Base-by-base conservation (phyloP, 2,113 vertebrate genomes). In the Elephantulus edwardii region DNA sequence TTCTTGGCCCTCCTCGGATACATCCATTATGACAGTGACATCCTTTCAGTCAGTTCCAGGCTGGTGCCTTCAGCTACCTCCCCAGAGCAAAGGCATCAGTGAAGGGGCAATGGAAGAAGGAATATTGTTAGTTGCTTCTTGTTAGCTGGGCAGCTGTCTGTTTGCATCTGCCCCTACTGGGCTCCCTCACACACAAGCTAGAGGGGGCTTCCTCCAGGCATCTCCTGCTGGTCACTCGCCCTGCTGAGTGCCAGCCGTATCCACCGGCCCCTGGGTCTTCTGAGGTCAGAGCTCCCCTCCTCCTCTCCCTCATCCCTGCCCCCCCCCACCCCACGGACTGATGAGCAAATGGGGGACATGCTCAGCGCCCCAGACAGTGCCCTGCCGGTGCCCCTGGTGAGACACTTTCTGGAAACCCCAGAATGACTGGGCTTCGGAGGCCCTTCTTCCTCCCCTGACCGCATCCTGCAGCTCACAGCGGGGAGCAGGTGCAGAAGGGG, bases 401-500 rank as follows among this genome's bases (percentile, higher is more conserved):
- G 46, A 9, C 58, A 44, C 83, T 77, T 2, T 71, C 54, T 33
- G 86, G 88, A 96, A 94, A 90, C 66, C 88, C 92, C 94, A 91
- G 92, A 62, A 54, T 87, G 87, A 93, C 86, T 78, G 13, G 50
- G 33, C 46, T 5, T n/a, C 12, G n/a, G n/a, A 33, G 33, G 35
- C 78, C 42, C 64, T 3, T 62, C 70, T 94, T 93, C 94, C 93
- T 95, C 81, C 81, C 76, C 74, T 30, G 48, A 92, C 89, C 80
- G 26, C 95, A 95, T 93, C 94, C 94, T 90, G 85, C 71, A 42
- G 71, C 77, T 70, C 24, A 0, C 6, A 68, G 77, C 19, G 2
- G 68, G 13, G 28, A 79, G 86, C 70, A 30, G 77, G 68, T 28
- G 66, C 79, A 20, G 77, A 22, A 52, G 52, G 70, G 85, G 85